Evolutionary conservation across 1,140 invertebrate genomes (phyloP), one percentile per base, ranked within the genome.

Genomic region (Apolygus lucorum): DNA sequence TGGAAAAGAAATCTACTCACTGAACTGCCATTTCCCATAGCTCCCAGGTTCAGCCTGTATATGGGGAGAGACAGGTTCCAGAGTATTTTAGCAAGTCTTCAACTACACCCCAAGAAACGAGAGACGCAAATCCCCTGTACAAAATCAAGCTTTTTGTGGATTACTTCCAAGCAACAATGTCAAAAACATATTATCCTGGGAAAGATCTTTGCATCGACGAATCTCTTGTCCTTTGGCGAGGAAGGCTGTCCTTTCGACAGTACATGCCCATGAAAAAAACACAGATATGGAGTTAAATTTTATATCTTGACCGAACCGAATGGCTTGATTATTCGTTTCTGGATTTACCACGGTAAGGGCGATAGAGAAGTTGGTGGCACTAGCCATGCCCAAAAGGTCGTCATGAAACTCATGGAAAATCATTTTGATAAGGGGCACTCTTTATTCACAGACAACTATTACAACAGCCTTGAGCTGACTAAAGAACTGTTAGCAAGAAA

Each of bases 201-300:
- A 67, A 77, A 73, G 70, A 76, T 70, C 29, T 68, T 14, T 75
- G 73, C 21, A 74, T 81, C 21, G 79, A 82, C 71, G 79, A 81
- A 73, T 73, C 72, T 24, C 76, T 80, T 26, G 69, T 79, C 8
- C 72, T 73, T n/a, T 81, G 78, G 62, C 72, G 76, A 73, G 79
- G 79, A 17, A 66, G 78, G 2, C 68, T 81, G 24, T 62, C 42
- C n/a, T 77, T 80, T 64, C 76, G 75, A 28, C 78, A 81, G 69
- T 82, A 81, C 71, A 78, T 79, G n/a, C 24, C 75, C 77, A 17
- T 74, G 73, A 24, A 80, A 81, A 72, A 72, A 72, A 52, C 73
- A 78, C 63, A 75, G 76, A 69, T 81, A 77, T 72, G 76, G 78
- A n/a, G 70, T 80, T 21, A 80, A 79, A 74, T 52, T 77, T 21